These are phyloP conservation scores for Anolis carolinensis DNA, from an alignment of 2,113 vertebrate genomes.

Conservation along the genomic window DNA sequence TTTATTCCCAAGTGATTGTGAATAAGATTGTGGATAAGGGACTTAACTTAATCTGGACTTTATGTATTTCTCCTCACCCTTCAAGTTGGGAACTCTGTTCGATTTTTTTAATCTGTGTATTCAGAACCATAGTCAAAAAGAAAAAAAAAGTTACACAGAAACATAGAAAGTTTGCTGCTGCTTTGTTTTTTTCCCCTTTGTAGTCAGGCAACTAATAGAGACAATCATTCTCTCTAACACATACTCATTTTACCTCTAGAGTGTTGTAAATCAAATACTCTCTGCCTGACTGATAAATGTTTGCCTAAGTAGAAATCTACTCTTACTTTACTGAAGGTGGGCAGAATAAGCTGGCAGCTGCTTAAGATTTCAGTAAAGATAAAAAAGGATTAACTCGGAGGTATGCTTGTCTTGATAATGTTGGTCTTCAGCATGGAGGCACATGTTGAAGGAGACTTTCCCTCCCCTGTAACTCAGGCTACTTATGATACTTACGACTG, in stretches of 20 bases:
- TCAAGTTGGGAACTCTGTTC: neutral
- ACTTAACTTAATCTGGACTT: neutral
- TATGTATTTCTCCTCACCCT: neutral
- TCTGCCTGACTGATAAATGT: neutral
- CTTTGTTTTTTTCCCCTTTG: neutral
- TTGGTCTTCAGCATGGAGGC: conserved; percentile 35
- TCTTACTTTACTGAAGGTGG: conserved; percentile 25
- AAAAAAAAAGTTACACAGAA: neutral
- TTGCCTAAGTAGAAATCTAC: neutral
- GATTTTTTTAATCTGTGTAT: neutral
- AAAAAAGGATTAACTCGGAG: conserved; percentile 27
- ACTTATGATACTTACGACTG: conserved; percentile 19
- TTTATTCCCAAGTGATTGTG: neutral
- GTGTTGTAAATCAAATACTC: conserved; percentile 10
- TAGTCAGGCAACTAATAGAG: neutral
- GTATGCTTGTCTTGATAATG: conserved; percentile 23
- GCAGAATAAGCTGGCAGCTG: conserved; percentile 28
- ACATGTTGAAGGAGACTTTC: neutral
- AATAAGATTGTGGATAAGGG: neutral
- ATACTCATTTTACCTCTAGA: conserved; percentile 6
- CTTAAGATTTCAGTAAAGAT: conserved; percentile 29
- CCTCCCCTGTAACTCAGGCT: neutral
- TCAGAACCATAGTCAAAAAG: neutral
- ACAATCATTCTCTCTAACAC: neutral
- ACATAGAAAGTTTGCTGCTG: neutral